phyloP scores from a whole-genome alignment of 2,797 vertebrate species.

The Potorous gilbertii region DNA sequence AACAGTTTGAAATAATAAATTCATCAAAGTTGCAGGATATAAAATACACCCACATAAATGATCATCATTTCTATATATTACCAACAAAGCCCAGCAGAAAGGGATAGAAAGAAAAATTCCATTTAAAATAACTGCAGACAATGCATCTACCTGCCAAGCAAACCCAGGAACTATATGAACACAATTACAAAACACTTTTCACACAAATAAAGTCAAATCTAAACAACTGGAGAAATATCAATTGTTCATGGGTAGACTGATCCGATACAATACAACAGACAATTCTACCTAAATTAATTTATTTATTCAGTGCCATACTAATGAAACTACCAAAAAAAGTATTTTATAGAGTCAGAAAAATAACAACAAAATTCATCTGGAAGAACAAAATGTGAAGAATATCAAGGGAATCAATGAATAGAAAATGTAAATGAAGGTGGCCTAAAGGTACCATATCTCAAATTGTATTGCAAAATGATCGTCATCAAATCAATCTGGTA shows the following conservation, averaged over 20 bases:
- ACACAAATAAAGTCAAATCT: neutral
- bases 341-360: neutral
- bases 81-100: neutral
- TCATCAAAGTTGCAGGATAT: neutral
- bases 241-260: neutral
- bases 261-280: neutral
- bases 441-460: neutral
- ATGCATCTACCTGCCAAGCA: neutral
- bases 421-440: neutral
- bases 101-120: neutral
- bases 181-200: neutral
- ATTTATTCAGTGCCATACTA: neutral
- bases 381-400: neutral
- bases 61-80: neutral
- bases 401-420: neutral
- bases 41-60: neutral
- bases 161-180: neutral
- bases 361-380: neutral
- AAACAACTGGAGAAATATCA: neutral
- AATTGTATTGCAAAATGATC: neutral
- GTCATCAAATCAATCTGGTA: neutral
- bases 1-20: neutral
- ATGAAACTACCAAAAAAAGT: neutral
- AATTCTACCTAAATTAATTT: neutral
- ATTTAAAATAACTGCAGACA: neutral